phyloP scores from a whole-genome alignment of 2,888 invertebrate species.

The Tipula vernalis region DNA sequence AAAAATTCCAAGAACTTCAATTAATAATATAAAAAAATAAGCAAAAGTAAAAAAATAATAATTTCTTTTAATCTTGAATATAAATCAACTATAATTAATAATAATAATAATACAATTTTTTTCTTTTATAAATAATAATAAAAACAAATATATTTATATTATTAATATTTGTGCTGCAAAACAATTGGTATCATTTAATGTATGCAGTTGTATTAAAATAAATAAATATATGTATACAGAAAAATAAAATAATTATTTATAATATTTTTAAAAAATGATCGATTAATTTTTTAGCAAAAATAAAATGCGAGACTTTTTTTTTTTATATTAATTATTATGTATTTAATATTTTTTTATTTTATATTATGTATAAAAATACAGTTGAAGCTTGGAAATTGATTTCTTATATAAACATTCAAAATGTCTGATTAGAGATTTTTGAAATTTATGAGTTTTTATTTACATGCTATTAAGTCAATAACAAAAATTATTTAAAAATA shows the following conservation, averaged over 20 bases:
- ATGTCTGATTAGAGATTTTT: too few relatives aligned
- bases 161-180: not conserved
- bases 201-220: not conserved
- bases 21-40: not conserved
- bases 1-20: not conserved
- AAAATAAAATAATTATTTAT: not conserved
- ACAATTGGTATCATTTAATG: not conserved
- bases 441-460: too few relatives aligned
- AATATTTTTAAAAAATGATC: not conserved
- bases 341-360: not conserved
- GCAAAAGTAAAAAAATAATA: not conserved
- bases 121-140: not conserved
- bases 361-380: not conserved
- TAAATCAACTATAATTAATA: not conserved
- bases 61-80: not conserved
- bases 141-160: not conserved
- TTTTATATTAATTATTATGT: not conserved
- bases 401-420: too few relatives aligned
- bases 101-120: not conserved
- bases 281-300: not conserved
- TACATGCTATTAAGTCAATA: too few relatives aligned
- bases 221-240: not conserved
- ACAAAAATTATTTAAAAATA: too few relatives aligned
- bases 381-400: not conserved
- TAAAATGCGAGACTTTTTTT: not conserved